These are phyloP conservation scores for Lordiphosa collinella DNA, from an alignment of 1,140 invertebrate genomes.

Conservation along the genomic window DNA sequence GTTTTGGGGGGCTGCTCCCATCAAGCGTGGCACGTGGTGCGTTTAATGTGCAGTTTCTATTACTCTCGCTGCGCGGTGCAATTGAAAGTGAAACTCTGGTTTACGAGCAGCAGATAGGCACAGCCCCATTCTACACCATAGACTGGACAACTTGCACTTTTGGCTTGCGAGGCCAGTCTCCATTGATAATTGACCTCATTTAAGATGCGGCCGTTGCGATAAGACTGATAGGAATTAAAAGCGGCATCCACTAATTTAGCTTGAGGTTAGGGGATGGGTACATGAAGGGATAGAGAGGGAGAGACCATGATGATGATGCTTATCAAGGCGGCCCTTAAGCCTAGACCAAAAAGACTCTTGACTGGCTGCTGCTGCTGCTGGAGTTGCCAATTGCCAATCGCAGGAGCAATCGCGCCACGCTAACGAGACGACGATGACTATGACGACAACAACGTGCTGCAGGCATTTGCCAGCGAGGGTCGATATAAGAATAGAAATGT, in stretches of 20 bases:
- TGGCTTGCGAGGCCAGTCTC: constrained; percentile 24
- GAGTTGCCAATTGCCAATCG: constrained; percentile 73
- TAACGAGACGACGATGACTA: constrained; percentile 74
- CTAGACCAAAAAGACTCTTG: constrained; percentile 59
- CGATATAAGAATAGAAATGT: constrained; percentile 10
- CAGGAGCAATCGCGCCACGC: constrained; percentile 63
- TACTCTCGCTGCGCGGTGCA: constrained; percentile 57
- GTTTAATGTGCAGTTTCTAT: constrained; percentile 77
- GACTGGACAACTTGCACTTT: constrained; percentile 66
- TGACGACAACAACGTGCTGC: constrained; percentile 69
- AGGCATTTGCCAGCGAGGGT: constrained; percentile 52
- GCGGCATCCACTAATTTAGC: constrained; percentile 75
- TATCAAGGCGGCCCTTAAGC: constrained; percentile 70
- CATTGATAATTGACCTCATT: constrained; percentile 73
- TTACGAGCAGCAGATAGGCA: constrained; percentile 41
- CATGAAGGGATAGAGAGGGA: constrained; percentile 12
- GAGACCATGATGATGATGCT: constrained; percentile 47
- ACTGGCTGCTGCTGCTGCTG: constrained; percentile 20
- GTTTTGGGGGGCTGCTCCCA: constrained; percentile 50
- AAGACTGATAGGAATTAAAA: constrained; percentile 72
- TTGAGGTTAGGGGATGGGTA: constrained; percentile 14
- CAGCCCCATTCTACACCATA: neutral
- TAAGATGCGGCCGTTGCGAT: constrained; percentile 61
- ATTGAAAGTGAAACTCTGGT: constrained; percentile 70
- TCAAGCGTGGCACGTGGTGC: constrained; percentile 74